These are phyloP conservation scores for Aspidoscelis tigris DNA, from an alignment of 2,113 vertebrate species.

Conservation along the genomic window DNA sequence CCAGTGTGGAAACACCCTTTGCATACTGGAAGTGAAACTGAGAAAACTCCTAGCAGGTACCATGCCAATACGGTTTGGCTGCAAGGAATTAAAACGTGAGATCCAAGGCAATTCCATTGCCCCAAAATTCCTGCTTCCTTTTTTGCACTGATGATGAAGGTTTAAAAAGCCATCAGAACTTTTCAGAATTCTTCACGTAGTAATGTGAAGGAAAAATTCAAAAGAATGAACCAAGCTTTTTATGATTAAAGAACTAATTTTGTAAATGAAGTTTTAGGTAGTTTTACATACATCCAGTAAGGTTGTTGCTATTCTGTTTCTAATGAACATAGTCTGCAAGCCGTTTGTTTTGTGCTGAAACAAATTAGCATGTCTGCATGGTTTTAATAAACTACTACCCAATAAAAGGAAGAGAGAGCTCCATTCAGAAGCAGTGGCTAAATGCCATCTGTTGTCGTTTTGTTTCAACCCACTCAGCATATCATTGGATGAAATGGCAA, in stretches of 20 bases:
- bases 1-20: too few species aligned
- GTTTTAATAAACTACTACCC: conserved; percentile 68
- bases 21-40: too few species aligned
- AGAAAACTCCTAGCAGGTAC: too few species aligned
- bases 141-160: too few species aligned
- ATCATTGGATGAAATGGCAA: conserved; percentile 28
- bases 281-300: conserved; percentile 49
- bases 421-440: conserved; percentile 60
- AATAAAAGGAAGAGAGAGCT: conserved; percentile 49
- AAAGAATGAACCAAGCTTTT: not conserved
- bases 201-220: not conserved
- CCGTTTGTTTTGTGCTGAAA: conserved; percentile 60
- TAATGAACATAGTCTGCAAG: conserved; percentile 47
- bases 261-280: conserved; percentile 46
- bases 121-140: too few species aligned
- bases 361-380: conserved; percentile 54
- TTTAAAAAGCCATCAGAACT: too few species aligned
- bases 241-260: conserved; percentile 28
- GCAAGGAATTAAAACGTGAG: too few species aligned
- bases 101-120: too few species aligned
- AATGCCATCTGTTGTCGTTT: conserved; percentile 57
- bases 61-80: too few species aligned
- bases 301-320: conserved; percentile 40
- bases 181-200: too few species aligned
- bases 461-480: conserved; percentile 51